These are phyloP conservation scores for Sebastes wilsoni DNA, from an alignment of 2,797 vertebrate species.

Conservation along the genomic window DNA sequence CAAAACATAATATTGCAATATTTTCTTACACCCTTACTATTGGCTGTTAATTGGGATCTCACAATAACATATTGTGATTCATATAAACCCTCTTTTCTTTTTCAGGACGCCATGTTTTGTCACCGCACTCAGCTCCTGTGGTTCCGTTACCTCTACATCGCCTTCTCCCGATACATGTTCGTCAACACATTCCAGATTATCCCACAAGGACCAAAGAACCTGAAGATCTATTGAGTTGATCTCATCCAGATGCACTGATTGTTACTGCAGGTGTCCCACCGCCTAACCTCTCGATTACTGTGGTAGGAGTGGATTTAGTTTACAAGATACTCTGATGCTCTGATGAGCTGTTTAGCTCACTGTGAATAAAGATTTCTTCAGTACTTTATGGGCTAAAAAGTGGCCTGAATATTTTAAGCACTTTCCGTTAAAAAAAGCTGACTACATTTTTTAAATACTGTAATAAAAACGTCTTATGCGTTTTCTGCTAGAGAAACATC, in stretches of 20 bases:
- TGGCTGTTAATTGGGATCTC: background rate
- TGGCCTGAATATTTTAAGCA: background rate
- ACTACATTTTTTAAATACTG: background rate
- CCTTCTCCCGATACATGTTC: constrained; percentile 93
- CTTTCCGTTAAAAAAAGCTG: background rate
- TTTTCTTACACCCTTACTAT: too few species aligned
- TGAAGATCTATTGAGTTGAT: constrained; percentile 77
- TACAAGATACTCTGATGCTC: background rate
- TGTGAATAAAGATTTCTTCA: background rate
- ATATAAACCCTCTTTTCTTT: background rate
- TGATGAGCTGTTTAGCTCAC: constrained; percentile 1
- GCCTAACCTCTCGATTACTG: background rate
- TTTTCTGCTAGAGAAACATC: background rate
- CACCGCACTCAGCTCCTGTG: constrained; percentile 93
- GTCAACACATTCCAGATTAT: constrained; percentile 90
- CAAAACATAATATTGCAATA: too few species aligned
- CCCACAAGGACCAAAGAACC: constrained; percentile 66
- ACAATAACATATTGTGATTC: background rate
- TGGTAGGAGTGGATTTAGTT: background rate
- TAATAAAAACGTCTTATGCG: background rate
- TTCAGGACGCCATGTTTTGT: constrained; percentile 91
- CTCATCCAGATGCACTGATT: constrained; percentile 4
- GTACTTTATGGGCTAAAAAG: background rate
- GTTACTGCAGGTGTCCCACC: background rate
- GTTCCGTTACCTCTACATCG: constrained; percentile 91